Base-by-base conservation (phyloP, 2,113 vertebrate species). In the Thamnaconus septentrionalis region DNA sequence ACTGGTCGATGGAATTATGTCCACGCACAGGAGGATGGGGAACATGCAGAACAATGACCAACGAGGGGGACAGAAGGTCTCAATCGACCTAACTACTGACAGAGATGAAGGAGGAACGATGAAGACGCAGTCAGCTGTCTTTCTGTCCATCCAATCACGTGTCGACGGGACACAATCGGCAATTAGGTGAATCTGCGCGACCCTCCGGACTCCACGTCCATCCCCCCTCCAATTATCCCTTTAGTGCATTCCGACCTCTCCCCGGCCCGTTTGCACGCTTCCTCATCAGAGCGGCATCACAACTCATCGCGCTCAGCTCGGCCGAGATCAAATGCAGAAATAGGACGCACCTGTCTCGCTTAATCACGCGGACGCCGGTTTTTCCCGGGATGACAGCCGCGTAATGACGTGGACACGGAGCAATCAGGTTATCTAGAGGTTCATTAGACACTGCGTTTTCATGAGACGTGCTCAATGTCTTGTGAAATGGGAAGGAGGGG, bases 141-240 rank as follows among this genome's bases (percentile, higher is more conserved):
- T 59, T 66, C 53, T 2, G 61, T 69, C 68, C 44, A 48, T 71
- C 56, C 69, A 81, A 75, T 85, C 82, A 76, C 40, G 0, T 0
- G 4, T 66, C 64, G 45, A 18, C 41, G 6, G 59, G 54, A 61
- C 0, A 56, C 46, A 69, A 74, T 71, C 50, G 53, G 64, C 18
- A 60, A 49, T 43, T 66, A 59, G 48, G 61, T 71, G 18, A 72
- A 64, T 76, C 77, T 76, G 71, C 18, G 18, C 63, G 61, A 53
- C 55, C 71, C 52, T 55, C 10, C 68, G 31, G 10, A 66, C 52
- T 47, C 59, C 48, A 57, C 56, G 64, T 46, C n/a, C 52, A 50
- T 43, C 39, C 45, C 45, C 46, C 31, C 52, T 61, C 65, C 56
- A 75, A 86, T 82, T 79, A 84, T 73, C 5, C 8, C 9, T 7